phyloP scores from a whole-genome alignment of 2,113 vertebrate genomes.

The Megalops atlanticus region DNA sequence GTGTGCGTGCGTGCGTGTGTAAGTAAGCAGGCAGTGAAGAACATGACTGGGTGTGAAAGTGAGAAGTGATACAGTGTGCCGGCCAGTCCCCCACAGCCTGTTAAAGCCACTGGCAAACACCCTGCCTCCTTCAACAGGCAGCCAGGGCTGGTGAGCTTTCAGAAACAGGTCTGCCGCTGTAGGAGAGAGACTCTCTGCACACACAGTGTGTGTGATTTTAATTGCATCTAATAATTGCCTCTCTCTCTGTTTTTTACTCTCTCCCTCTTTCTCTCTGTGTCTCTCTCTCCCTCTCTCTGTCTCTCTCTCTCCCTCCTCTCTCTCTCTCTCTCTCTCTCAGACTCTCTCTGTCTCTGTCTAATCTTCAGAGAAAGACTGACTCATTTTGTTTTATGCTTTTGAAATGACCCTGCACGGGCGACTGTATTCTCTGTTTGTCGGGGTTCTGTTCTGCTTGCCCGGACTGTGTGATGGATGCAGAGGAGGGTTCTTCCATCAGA shows the following conservation, averaged over 20 bases:
- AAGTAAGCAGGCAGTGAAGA: too few relatives aligned
- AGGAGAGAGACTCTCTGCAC: constrained; percentile 70
- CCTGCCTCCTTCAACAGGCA: constrained; percentile 66
- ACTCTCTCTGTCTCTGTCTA: constrained; percentile 66
- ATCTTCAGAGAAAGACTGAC: constrained; percentile 77
- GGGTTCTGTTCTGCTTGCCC: too few relatives aligned
- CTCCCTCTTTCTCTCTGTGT: too few relatives aligned
- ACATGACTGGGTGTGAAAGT: not conserved
- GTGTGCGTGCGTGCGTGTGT: too few relatives aligned
- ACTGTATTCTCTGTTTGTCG: constrained; percentile 37
- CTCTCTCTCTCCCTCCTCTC: constrained; percentile 60
- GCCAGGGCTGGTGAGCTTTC: constrained; percentile 69
- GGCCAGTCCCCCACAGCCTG: constrained; percentile 54
- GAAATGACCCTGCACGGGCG: constrained; percentile 65
- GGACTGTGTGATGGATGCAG: too few relatives aligned
- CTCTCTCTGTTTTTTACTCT: constrained; percentile 67
- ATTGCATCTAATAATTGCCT: too few relatives aligned
- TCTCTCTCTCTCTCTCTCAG: too few relatives aligned
- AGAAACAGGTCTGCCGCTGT: constrained; percentile 63
- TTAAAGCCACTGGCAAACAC: constrained; percentile 47
- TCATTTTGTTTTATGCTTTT: constrained; percentile 78
- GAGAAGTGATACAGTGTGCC: too few relatives aligned
- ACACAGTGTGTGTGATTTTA: constrained; percentile 80
- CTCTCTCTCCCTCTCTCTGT: too few relatives aligned
- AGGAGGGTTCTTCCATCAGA: too few relatives aligned